Evolutionary conservation across 1,140 invertebrate species (phyloP), one percentile per base, ranked within the genome.

Genomic region (Caenorhabditis latens): DNA sequence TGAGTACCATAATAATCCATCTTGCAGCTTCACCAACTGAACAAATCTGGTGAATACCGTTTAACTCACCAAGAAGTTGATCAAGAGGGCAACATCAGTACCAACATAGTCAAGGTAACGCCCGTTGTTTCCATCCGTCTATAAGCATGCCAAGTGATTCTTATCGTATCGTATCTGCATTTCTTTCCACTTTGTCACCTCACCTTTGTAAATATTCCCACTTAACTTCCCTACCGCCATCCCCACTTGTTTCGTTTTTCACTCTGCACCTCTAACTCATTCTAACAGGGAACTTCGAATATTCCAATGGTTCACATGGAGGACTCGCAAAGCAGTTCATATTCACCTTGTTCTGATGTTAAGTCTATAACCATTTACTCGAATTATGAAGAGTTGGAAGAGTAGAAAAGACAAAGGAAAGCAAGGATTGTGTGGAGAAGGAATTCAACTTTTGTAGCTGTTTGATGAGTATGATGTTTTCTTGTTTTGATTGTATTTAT

Each of bases 61-160:
- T 93, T 99, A 1, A 95, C 97, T 42, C 95, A 96, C 0, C 97
- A 99, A 93, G 95, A 97, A 89, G 95, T 96, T 58, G 96, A 98
- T 92, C 95, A 95, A 0, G 95, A 96, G 90, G 98, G 97, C 0
- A 96, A 97, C 92, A 93, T 99, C 3, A 96, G 97, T 93, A 99
- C 97, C 0, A 96, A 96, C 90, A 91, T 98, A 57, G 96, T 96
- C 90, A 99, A 99, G 94, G 95, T 96, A 92, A 90, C 53, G 50
- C 84, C 50, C 46, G 21, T 24, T 48, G 71, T 79, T 86, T 42
- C 24, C 43, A 19, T n/a, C 24, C 61, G 46, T 71, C 46, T 53
- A 5, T 50, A 24, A 79, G 40, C 43, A 71, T 46, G 65, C 21
- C 5, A 58, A 14, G 55, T 58, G 50, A 53, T 4, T 53, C 16